These are phyloP conservation scores for Orchestes rusci DNA, from an alignment of 2,888 invertebrate species.

Conservation along the genomic window DNA sequence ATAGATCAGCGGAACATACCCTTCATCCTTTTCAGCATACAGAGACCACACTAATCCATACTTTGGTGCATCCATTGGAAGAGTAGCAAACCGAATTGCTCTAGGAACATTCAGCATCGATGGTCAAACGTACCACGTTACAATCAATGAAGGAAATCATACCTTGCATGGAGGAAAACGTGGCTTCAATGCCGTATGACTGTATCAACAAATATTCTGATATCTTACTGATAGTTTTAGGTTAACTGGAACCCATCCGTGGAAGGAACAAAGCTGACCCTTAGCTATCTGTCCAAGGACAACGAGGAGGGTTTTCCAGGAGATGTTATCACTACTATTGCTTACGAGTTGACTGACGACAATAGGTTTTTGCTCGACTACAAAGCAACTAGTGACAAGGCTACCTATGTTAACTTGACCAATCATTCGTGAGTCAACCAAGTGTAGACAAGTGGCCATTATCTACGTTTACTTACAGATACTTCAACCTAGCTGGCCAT, in stretches of 20 bases:
- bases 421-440: conserved; percentile 54
- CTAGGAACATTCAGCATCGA: conserved; percentile 64
- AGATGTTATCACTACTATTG: conserved; percentile 60
- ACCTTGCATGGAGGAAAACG: conserved; percentile 78
- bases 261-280: conserved; percentile 54
- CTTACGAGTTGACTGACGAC: conserved; percentile 63
- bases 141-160: conserved; percentile 60
- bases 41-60: conserved; percentile 77
- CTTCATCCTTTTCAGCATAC: no score
- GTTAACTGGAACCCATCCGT: conserved; percentile 60
- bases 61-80: conserved; percentile 82
- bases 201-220: no score
- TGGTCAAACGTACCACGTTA: conserved; percentile 61
- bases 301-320: conserved; percentile 89
- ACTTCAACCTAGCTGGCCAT: conserved; percentile 91
- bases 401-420: conserved; percentile 80
- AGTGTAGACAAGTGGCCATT: not conserved
- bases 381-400: conserved; percentile 65
- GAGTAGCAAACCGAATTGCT: conserved; percentile 76
- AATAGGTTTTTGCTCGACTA: conserved; percentile 71
- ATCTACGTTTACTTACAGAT: conserved; percentile 37
- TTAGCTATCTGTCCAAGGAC: conserved; percentile 70
- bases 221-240: conserved; percentile 12
- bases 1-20: not conserved
- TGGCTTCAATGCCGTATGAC: no score